Percentiles rank a stretch among this genome's conserved stretches.
Evolutionary conservation across 1,140 invertebrate species (phyloP).

Genomic region (Drosophila melanica): DNA sequence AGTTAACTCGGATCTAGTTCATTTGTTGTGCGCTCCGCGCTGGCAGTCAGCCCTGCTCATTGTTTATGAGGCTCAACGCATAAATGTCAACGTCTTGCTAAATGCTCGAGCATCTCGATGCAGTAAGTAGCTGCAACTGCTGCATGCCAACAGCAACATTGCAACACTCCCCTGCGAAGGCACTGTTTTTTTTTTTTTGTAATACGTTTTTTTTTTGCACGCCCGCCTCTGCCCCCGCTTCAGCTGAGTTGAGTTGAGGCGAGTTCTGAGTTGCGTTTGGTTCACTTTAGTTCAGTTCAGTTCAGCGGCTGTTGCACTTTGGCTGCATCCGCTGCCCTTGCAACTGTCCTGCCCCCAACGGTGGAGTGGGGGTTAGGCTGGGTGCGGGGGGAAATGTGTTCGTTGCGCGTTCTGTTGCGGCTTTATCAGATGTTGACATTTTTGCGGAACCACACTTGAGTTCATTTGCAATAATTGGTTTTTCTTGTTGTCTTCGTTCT

Average conservation of each 20-base stretch:
- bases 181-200: neutral
- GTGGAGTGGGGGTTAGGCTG: neutral
- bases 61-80: conserved; percentile 44
- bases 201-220: conserved; percentile 28
- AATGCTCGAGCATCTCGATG: conserved; percentile 66
- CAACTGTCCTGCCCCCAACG: conserved; percentile 1
- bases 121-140: conserved; percentile 33
- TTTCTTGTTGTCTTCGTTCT: conserved; percentile 69
- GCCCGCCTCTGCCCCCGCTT: conserved; percentile 2
- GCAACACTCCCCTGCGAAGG: conserved; percentile 18
- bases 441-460: conserved; percentile 82
- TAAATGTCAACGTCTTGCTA: conserved; percentile 73
- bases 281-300: conserved; percentile 43
- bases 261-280: conserved; percentile 8
- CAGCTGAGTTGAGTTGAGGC: conserved; percentile 5
- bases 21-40: neutral
- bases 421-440: conserved; percentile 82
- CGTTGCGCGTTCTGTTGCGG: conserved; percentile 49
- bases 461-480: conserved; percentile 83
- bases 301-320: conserved; percentile 71
- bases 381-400: conserved; percentile 15
- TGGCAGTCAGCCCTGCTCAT: conserved; percentile 11
- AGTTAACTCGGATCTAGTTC: conserved; percentile 13
- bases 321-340: conserved; percentile 59
- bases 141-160: conserved; percentile 25